Evolutionary conservation across 1,140 invertebrate species (phyloP).

Genomic region (Drosophila eugracilis): DNA sequence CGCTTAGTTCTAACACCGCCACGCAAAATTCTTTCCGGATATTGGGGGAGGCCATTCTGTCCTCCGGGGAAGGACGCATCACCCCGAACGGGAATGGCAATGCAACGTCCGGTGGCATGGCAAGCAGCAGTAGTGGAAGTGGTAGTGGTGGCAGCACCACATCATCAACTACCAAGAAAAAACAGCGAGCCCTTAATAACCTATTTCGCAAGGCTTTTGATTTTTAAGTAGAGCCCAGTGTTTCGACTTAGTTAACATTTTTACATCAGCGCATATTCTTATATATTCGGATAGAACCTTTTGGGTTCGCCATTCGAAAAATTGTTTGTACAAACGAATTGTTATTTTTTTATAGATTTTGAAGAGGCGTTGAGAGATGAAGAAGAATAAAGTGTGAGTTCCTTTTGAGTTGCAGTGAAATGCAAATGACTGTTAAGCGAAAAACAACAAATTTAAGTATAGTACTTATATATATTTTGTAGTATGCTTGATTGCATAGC

Average conservation of each 20-base stretch:
- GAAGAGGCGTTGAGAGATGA: slow-evolving; percentile 11
- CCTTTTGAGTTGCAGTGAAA: slow-evolving; percentile 64
- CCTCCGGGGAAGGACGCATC: slow-evolving; percentile 55
- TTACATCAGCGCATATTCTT: slow-evolving; percentile 15
- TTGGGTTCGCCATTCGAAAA: slow-evolving; percentile 4
- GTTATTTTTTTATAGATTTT: slow-evolving; percentile 19
- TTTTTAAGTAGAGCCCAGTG: slow-evolving; percentile 38
- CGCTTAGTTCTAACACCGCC: slow-evolving; percentile 32
- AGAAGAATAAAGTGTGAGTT: slow-evolving; percentile 45
- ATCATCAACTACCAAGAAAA: slow-evolving; percentile 79
- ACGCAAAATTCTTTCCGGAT: slow-evolving; percentile 80
- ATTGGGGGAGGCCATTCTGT: slow-evolving; percentile 72
- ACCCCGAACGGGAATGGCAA: slow-evolving; percentile 46
- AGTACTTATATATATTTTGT: slow-evolving; percentile 54
- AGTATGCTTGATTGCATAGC: slow-evolving; percentile 24
- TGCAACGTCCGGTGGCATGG: slow-evolving; percentile 14
- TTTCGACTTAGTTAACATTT: slow-evolving; percentile 12
- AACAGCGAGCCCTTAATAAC: slow-evolving; percentile 78
- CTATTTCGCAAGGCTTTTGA: slow-evolving; percentile 83
- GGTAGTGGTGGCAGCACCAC: slow-evolving; percentile 67
- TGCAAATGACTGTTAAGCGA: slow-evolving; percentile 73
- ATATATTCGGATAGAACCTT: slow-evolving; percentile 1
- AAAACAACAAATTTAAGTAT: slow-evolving; percentile 55
- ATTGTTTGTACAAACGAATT: slow-evolving; percentile 44
- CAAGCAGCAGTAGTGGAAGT: slow-evolving; percentile 56